These are phyloP conservation scores for Syngnathus typhle DNA, from an alignment of 2,113 vertebrate species.

Conservation along the genomic window DNA sequence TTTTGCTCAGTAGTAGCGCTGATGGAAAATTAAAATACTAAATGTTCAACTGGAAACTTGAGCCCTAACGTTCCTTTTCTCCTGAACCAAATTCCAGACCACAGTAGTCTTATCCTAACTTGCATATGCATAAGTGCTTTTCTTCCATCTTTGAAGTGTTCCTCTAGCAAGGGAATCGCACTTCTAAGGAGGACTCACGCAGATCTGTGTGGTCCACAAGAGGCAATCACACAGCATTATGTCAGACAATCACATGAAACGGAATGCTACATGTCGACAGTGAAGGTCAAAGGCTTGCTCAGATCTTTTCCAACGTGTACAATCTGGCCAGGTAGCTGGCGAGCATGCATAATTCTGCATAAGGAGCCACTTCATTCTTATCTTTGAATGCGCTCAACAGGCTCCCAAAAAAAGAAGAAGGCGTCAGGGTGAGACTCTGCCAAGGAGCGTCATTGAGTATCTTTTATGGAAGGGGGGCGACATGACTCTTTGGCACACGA, in stretches of 20 bases:
- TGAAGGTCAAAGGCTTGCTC: neutral
- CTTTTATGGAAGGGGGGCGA: conserved; percentile 9
- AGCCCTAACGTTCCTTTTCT: neutral
- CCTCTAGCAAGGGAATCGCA: neutral
- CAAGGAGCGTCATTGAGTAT: conserved; percentile 16
- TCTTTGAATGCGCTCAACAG: conserved; percentile 29
- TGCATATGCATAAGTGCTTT: neutral
- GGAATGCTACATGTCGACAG: conserved; percentile 22
- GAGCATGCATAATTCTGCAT: conserved; percentile 44
- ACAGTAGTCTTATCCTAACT: neutral
- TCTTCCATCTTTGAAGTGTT: neutral
- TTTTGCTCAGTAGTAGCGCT: too few relatives aligned
- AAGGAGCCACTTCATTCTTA: conserved; percentile 36
- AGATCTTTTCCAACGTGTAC: conserved; percentile 1
- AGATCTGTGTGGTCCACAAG: conserved; percentile 3
- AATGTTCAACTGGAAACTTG: neutral
- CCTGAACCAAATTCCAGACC: neutral
- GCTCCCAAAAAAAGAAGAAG: conserved; percentile 13
- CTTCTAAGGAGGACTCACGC: neutral
- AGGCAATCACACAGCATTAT: conserved; percentile 4
- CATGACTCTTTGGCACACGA: conserved; percentile 34
- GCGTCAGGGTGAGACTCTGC: conserved; percentile 35
- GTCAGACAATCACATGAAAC: conserved; percentile 20
- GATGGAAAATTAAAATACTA: too few relatives aligned
- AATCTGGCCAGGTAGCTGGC: conserved; percentile 8